Conservation (phyloP, 2,888 invertebrate species). For the Chrysolina oricalcia region DNA sequence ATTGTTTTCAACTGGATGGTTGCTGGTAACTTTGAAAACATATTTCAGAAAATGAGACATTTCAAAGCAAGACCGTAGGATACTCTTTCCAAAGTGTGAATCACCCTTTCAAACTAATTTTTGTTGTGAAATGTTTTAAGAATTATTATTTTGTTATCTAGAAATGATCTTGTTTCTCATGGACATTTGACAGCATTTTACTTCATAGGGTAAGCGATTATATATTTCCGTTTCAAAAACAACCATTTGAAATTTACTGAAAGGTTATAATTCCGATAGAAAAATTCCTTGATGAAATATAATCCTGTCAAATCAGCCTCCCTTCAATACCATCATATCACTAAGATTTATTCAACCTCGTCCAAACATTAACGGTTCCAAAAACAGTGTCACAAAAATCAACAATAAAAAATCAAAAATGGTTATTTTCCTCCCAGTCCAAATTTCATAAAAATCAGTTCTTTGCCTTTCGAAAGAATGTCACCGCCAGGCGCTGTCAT, state of each 20-base stretch:
- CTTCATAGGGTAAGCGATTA: not conserved
- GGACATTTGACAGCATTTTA: not conserved
- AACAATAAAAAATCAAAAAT: constrained; percentile 55
- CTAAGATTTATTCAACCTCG: not conserved
- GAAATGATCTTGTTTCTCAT: not conserved
- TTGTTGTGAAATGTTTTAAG: too few relatives aligned
- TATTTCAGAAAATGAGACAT: too few relatives aligned
- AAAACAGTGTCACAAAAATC: constrained; percentile 56
- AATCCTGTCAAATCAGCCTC: not conserved
- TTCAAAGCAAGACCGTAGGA: too few relatives aligned
- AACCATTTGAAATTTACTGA: too few relatives aligned
- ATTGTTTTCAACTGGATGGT: too few relatives aligned
- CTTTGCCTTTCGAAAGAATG: constrained; percentile 93
- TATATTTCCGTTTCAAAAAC: too few relatives aligned
- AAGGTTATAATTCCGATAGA: not conserved
- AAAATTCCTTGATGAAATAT: not conserved
- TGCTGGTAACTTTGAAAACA: too few relatives aligned
- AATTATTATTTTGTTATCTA: not conserved
- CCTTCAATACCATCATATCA: not conserved
- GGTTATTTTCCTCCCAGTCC: constrained; percentile 82
- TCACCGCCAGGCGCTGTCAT: constrained; percentile 93
- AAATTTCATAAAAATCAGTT: constrained; percentile 95
- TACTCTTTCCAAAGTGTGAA: too few relatives aligned
- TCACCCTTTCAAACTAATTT: too few relatives aligned
- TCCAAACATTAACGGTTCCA: constrained; percentile 39